Evolutionary conservation across 2,797 vertebrate genomes (phyloP).

Genomic region (Trematomus bernacchii): DNA sequence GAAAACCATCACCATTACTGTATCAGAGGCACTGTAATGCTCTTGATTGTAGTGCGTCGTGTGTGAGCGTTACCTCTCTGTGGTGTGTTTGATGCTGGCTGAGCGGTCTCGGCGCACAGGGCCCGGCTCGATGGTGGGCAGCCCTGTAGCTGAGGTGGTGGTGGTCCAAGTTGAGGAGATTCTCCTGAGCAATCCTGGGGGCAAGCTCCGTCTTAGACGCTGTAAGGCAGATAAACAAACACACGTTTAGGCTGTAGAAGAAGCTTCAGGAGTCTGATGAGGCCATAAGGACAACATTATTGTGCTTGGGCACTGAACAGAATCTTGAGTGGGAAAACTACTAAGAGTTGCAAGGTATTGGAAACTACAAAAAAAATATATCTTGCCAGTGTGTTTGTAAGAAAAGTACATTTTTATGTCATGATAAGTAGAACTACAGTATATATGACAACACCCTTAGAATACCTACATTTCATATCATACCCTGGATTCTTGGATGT

Average conservation of each 20-base stretch:
- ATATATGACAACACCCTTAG: not conserved
- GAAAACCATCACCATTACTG: constrained; percentile 18
- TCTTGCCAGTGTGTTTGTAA: too few species aligned
- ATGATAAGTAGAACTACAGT: not conserved
- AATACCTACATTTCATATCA: not conserved
- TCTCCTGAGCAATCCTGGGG: constrained; percentile 91
- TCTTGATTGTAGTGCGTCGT: not conserved
- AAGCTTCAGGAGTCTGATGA: not conserved
- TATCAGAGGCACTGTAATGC: not conserved
- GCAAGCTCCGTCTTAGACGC: constrained; percentile 93
- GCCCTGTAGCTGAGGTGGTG: constrained; percentile 96
- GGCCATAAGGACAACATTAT: too few species aligned
- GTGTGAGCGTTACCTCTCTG: constrained; percentile 80
- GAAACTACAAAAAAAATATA: too few species aligned
- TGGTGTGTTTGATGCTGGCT: constrained; percentile 91
- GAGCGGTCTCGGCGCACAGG: constrained; percentile 93
- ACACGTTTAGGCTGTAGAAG: not conserved
- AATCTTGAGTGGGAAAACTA: not conserved
- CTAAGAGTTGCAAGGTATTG: too few species aligned
- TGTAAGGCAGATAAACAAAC: constrained; percentile 59
- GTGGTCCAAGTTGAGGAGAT: constrained; percentile 99
- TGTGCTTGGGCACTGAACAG: not conserved
- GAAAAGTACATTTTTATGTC: not conserved
- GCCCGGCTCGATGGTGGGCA: constrained; percentile 95
- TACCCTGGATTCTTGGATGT: not conserved